phyloP scores from a whole-genome alignment of 2,888 invertebrate genomes.

The Trachelus troglodyta region DNA sequence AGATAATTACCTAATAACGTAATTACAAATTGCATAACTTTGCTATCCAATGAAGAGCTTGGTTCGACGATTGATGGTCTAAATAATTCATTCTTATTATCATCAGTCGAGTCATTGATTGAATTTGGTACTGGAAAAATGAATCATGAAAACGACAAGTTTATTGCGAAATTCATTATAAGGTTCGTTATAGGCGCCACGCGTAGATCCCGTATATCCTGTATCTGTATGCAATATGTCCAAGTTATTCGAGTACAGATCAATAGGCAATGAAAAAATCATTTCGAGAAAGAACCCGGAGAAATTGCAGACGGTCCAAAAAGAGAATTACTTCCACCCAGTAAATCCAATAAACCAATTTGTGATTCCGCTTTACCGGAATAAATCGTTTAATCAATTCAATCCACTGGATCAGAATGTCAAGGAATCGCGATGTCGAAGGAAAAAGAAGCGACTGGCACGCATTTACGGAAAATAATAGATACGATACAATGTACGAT shows the following conservation, averaged over 20 bases:
- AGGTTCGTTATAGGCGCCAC: too few relatives aligned
- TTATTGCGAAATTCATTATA: too few relatives aligned
- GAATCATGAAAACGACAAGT: neutral
- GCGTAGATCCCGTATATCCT: neutral
- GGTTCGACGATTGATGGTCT: neutral
- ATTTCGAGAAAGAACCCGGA: neutral
- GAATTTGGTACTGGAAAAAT: neutral
- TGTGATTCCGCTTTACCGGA: neutral
- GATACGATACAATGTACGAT: too few relatives aligned
- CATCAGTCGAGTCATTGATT: neutral
- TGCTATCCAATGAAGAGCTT: neutral
- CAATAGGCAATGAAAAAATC: neutral
- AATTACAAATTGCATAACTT: neutral
- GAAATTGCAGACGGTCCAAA: neutral
- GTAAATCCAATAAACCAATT: neutral
- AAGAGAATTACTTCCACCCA: neutral
- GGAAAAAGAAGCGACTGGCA: neutral
- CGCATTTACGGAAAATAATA: neutral
- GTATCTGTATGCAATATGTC: neutral
- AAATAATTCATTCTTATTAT: neutral
- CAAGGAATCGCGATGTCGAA: neutral
- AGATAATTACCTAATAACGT: neutral
- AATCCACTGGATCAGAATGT: neutral
- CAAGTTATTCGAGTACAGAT: neutral
- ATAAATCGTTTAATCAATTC: neutral